Conservation (phyloP, 2,797 vertebrate species). For the Sebastes reedi region DNA sequence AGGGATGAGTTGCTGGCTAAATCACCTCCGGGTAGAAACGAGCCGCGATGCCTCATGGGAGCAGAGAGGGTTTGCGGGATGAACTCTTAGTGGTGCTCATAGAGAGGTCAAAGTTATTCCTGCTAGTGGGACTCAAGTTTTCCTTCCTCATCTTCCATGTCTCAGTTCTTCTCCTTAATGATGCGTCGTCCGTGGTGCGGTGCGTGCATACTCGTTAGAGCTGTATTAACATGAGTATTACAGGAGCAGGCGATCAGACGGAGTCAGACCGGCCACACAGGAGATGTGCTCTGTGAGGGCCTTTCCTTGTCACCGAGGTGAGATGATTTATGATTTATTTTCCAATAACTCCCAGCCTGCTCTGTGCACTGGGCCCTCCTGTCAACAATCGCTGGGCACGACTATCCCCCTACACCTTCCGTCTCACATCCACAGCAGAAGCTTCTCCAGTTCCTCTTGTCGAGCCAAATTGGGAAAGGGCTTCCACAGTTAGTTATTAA, state of each 20-base stretch:
- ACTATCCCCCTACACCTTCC: constrained; percentile 47
- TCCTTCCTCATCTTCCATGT: constrained; percentile 43
- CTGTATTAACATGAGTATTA: constrained; percentile 72
- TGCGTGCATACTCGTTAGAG: constrained; percentile 63
- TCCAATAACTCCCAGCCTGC: constrained; percentile 78
- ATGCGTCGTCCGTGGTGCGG: constrained; percentile 44
- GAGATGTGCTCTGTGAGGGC: constrained; percentile 70
- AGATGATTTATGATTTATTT: constrained; percentile 86
- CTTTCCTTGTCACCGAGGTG: constrained; percentile 73
- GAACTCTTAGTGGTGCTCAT: constrained; percentile 61
- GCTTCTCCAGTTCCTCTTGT: constrained; percentile 13
- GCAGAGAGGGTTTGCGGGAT: constrained; percentile 40
- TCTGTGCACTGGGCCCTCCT: constrained; percentile 70
- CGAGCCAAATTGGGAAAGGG: constrained; percentile 47
- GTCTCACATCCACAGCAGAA: constrained; percentile 33
- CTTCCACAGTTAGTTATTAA: constrained; percentile 52
- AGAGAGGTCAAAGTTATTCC: constrained; percentile 69
- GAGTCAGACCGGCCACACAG: constrained; percentile 71
- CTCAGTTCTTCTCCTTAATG: constrained; percentile 67
- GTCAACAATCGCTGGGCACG: constrained; percentile 66
- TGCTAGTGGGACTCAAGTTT: constrained; percentile 47
- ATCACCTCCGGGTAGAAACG: constrained; percentile 68
- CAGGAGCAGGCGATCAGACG: constrained; percentile 52
- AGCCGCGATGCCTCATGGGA: constrained; percentile 55
- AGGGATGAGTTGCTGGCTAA: constrained; percentile 64